Percentiles rank a stretch among this genome's conserved stretches.
Evolutionary conservation across 2,797 vertebrate species (phyloP).

Genomic region (Helarctos malayanus): DNA sequence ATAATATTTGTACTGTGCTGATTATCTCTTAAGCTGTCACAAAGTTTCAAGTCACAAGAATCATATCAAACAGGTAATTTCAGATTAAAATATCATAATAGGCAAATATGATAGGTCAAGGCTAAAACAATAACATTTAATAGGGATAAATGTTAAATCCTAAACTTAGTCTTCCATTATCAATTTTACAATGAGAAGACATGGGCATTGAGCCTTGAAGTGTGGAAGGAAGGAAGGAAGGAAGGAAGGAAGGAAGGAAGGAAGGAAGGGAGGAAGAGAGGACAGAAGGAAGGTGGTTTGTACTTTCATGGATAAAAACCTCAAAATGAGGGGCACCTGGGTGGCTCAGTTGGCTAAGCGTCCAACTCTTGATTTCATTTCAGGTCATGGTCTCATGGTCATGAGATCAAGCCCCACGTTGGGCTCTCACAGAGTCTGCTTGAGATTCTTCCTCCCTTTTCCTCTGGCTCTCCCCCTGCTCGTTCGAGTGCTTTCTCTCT

Average conservation of each 20-base stretch:
- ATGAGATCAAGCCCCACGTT: background rate
- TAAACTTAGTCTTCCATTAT: background rate
- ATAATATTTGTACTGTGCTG: background rate
- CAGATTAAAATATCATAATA: background rate
- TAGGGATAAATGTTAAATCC: background rate
- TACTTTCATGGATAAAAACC: background rate
- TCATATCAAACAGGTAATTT: background rate
- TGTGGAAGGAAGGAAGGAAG: background rate
- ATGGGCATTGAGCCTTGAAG: background rate
- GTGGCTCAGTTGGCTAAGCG: too few relatives aligned
- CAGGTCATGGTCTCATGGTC: too few relatives aligned
- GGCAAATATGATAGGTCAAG: background rate
- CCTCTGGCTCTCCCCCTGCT: too few relatives aligned
- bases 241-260: background rate
- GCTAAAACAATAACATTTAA: constrained; percentile 19
- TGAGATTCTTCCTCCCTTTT: too few relatives aligned
- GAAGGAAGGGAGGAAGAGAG: background rate
- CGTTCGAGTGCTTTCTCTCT: too few relatives aligned
- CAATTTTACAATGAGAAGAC: background rate
- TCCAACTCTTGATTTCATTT: too few relatives aligned
- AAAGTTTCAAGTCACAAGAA: constrained; percentile 37
- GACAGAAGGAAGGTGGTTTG: background rate
- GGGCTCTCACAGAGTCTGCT: too few relatives aligned
- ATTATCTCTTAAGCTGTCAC: background rate
- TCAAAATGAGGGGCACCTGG: background rate